These are phyloP conservation scores for Leptinotarsa undecemlineata DNA, from an alignment of 1,140 invertebrate species.

Conservation along the genomic window DNA sequence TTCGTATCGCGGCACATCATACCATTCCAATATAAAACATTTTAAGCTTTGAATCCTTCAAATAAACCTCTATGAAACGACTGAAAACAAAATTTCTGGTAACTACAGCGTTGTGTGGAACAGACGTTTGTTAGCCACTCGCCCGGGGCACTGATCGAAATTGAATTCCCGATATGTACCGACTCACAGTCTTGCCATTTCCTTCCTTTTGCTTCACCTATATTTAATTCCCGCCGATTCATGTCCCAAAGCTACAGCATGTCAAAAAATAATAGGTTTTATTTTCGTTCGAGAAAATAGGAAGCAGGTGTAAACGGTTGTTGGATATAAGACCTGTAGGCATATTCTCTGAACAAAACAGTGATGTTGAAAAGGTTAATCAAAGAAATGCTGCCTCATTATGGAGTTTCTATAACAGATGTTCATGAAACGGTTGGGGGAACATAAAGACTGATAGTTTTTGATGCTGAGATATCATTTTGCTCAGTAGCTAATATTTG, in stretches of 20 bases:
- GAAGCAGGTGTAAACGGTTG: too few relatives aligned
- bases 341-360: too few relatives aligned
- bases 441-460: too few relatives aligned
- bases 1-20: too few relatives aligned
- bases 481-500: too few relatives aligned
- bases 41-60: background rate
- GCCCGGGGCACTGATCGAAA: slow-evolving; percentile 40
- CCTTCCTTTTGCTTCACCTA: slow-evolving; percentile 39
- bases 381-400: too few relatives aligned
- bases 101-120: slow-evolving; percentile 27
- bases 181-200: slow-evolving; percentile 35
- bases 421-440: too few relatives aligned
- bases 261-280: background rate
- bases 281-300: too few relatives aligned
- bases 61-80: background rate
- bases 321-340: too few relatives aligned
- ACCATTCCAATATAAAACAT: background rate
- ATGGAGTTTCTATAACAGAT: too few relatives aligned
- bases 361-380: too few relatives aligned
- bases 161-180: slow-evolving; percentile 41
- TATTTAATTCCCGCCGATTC: slow-evolving; percentile 38
- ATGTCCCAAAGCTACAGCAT: slow-evolving; percentile 33
- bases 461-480: too few relatives aligned
- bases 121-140: slow-evolving; percentile 41
- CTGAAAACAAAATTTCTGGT: slow-evolving; percentile 27